phyloP scores from a whole-genome alignment of 2,797 vertebrate species.

The Telmatherina bonti region DNA sequence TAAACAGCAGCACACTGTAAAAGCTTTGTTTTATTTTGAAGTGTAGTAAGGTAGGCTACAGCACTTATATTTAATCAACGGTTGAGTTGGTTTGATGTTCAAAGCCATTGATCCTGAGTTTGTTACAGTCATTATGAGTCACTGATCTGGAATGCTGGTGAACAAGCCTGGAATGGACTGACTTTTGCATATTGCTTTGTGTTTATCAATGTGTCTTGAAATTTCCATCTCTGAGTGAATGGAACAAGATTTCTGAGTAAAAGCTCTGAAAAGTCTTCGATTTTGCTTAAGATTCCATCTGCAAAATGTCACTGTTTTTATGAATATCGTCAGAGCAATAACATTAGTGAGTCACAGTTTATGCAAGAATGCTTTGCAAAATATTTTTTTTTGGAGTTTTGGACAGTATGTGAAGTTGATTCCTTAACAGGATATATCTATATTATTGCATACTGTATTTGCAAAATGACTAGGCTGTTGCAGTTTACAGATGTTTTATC shows the following conservation, averaged over 20 bases:
- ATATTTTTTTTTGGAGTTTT: not conserved
- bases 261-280: constrained; percentile 4
- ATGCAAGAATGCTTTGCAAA: not conserved
- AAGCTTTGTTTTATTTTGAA: not conserved
- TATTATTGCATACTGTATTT: too few relatives aligned
- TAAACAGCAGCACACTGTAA: not conserved
- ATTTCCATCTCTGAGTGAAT: constrained; percentile 2
- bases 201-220: constrained; percentile 15
- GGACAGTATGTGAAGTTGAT: too few relatives aligned
- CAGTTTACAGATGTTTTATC: not conserved
- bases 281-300: not conserved
- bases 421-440: too few relatives aligned
- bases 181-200: constrained; percentile 8
- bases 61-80: constrained; percentile 21
- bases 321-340: constrained; percentile 3
- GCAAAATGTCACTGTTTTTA: constrained; percentile 11
- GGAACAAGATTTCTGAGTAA: not conserved
- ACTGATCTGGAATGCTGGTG: constrained; percentile 23
- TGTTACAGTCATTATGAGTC: constrained; percentile 28
- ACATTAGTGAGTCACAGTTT: not conserved
- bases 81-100: constrained; percentile 20
- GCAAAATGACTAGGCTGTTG: too few relatives aligned
- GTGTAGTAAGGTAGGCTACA: not conserved
- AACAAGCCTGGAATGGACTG: constrained; percentile 3
- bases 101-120: constrained; percentile 35